Evolutionary conservation across 2,888 invertebrate genomes (phyloP), one percentile per base, ranked within the genome.

Genomic region (Labia minor): DNA sequence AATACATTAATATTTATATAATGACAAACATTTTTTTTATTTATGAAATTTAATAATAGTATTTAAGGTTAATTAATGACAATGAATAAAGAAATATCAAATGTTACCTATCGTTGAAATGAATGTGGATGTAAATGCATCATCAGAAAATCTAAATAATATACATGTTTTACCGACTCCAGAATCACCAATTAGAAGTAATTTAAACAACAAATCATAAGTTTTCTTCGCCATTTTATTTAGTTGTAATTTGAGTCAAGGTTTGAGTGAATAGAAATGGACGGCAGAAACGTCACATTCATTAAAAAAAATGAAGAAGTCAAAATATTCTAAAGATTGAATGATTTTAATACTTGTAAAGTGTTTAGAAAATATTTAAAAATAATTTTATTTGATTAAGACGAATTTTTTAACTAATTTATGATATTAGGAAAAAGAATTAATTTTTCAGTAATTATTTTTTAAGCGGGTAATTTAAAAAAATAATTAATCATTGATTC

Each of bases 81-180:
- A 49, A 16, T 11, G 16, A 70, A 61, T n/a, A n/a, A 66, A 66
- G 10, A 65, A 64, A 65, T 49, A 64, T 21, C n/a, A 67, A 66
- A 37, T 14, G 76, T 84, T 85, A 94, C 94, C 95, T 83, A 95
- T 95, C 72, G 94, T 95, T 71, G 94, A 95, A 80, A 95, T 95
- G 82, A 95, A 95, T 72, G 94, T 94, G 68, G 93, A 90, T 73
- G 93, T 94, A 78, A 94, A 95, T 73, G 93, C 93, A 81, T 95
- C 94, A 79, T 95, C 95, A 72, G 93, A 93, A 81, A 95, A 95
- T 77, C 95, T 86, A 79, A 94, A 95, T 73, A 95, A 81, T 79
- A 95, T 92, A 79, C 94, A 94, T 66, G 95, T 95, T 80, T 95
- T 95, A 73, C 95, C 95, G 72, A 95, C 95, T 72, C 94, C 94